phyloP scores from a whole-genome alignment of 2,888 invertebrate species.

The Sinelater perroti region DNA sequence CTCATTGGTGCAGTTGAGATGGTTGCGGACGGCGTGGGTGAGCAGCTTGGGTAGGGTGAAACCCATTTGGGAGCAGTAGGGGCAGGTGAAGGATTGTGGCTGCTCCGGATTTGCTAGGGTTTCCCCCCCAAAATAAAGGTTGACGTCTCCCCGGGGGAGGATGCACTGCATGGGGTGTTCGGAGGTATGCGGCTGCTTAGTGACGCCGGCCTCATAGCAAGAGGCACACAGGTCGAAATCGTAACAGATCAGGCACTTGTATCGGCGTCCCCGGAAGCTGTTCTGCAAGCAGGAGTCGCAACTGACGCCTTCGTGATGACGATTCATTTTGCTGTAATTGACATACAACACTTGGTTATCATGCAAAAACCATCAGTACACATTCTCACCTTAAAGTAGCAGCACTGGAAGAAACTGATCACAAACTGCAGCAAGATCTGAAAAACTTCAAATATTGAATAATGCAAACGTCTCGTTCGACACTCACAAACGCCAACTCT shows the following conservation, averaged over 20 bases:
- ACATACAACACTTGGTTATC: too few relatives aligned
- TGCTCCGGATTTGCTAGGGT: neutral
- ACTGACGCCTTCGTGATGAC: constrained; percentile 9
- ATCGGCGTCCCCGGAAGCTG: constrained; percentile 10
- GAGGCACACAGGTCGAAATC: constrained; percentile 20
- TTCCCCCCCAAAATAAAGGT: constrained; percentile 16
- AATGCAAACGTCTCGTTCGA: too few relatives aligned
- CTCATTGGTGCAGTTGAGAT: neutral
- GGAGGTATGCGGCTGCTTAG: constrained; percentile 3
- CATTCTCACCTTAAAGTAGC: too few relatives aligned
- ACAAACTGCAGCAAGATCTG: too few relatives aligned
- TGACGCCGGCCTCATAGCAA: constrained; percentile 14
- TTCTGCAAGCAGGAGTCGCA: constrained; percentile 13
- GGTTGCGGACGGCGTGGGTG: neutral
- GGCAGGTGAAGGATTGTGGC: constrained; percentile 16
- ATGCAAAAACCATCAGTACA: too few relatives aligned
- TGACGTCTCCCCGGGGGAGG: constrained; percentile 5
- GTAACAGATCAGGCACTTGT: constrained; percentile 23
- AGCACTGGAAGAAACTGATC: too few relatives aligned
- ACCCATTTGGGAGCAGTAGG: constrained; percentile 14
- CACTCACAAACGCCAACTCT: too few relatives aligned
- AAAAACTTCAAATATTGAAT: too few relatives aligned
- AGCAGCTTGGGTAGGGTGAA: neutral
- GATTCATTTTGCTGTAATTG: neutral
- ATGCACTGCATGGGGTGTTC: constrained; percentile 24